phyloP scores from a whole-genome alignment of 2,797 vertebrate species.

The Mormyrops attenuatus region DNA sequence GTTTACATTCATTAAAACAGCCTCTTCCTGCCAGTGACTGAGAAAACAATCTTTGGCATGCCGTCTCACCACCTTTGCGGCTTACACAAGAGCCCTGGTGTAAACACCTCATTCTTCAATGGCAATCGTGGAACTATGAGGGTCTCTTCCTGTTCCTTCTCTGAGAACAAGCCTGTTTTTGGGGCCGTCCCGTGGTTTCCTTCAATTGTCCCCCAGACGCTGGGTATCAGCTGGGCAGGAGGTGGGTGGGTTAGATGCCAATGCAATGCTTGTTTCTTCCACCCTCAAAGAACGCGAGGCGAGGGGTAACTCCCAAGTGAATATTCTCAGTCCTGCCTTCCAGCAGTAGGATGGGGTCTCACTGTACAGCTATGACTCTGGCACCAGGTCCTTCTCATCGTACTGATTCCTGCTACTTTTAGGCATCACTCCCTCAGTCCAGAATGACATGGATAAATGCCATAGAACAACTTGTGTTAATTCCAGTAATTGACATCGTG shows the following conservation, averaged over 20 bases:
- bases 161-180: conserved; percentile 7
- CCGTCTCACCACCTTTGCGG: not conserved
- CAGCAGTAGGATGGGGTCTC: conserved; percentile 36
- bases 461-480: not conserved
- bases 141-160: not conserved
- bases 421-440: not conserved
- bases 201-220: conserved; percentile 35
- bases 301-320: not conserved
- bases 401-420: not conserved
- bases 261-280: not conserved
- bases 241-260: conserved; percentile 9
- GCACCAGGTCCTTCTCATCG: not conserved
- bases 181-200: conserved; percentile 30
- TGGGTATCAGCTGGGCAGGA: conserved; percentile 26
- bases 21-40: conserved; percentile 34
- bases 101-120: conserved; percentile 38
- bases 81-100: not conserved
- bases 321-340: conserved; percentile 24
- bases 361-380: conserved; percentile 24
- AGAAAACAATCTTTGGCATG: not conserved
- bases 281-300: not conserved
- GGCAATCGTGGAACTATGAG: not conserved
- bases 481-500: not conserved
- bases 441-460: not conserved
- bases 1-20: conserved; percentile 23